A percentile compares a stretch with the other conserved stretches of the same genome.
Evolutionary conservation across 2,113 vertebrate species (phyloP).

Genomic region (Hyla sarda): DNA sequence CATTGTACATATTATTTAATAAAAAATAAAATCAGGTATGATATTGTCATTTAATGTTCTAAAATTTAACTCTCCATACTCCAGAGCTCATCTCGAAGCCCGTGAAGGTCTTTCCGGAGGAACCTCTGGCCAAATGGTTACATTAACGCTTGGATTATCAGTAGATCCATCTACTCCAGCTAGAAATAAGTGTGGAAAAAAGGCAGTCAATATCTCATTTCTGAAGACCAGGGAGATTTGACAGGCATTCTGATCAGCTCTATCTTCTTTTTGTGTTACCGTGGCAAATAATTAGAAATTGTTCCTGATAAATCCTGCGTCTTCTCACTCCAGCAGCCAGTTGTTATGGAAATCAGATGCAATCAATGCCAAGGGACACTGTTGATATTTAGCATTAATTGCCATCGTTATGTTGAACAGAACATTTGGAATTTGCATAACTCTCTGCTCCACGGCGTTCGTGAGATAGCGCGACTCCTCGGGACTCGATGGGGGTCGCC

Average conservation of each 20-base stretch:
- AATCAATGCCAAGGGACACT: constrained; percentile 62
- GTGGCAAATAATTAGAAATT: constrained; percentile 65
- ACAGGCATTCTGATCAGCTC: constrained; percentile 42
- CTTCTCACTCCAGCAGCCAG: constrained; percentile 55
- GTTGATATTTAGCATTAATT: constrained; percentile 60
- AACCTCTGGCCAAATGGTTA: background rate
- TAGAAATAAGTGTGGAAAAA: background rate
- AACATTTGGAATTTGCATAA: constrained; percentile 58
- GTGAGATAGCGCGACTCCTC: constrained; percentile 49
- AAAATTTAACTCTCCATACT: background rate
- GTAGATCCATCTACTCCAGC: background rate
- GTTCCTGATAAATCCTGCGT: constrained; percentile 61
- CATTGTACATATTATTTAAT: too few species aligned
- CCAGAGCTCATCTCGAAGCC: background rate
- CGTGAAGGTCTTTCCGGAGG: background rate
- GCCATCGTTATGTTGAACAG: constrained; percentile 49
- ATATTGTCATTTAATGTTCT: background rate
- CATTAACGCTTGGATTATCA: constrained; percentile 2
- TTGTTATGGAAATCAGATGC: constrained; percentile 62
- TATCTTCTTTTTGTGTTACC: constrained; percentile 59
- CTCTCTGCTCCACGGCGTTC: constrained; percentile 50
- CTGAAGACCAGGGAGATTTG: constrained; percentile 41
- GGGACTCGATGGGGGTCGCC: constrained; percentile 50
- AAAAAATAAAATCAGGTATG: background rate
- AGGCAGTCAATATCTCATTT: constrained; percentile 52